These are phyloP conservation scores for Panulirus ornatus DNA, from an alignment of 1,140 invertebrate species.

Conservation along the genomic window DNA sequence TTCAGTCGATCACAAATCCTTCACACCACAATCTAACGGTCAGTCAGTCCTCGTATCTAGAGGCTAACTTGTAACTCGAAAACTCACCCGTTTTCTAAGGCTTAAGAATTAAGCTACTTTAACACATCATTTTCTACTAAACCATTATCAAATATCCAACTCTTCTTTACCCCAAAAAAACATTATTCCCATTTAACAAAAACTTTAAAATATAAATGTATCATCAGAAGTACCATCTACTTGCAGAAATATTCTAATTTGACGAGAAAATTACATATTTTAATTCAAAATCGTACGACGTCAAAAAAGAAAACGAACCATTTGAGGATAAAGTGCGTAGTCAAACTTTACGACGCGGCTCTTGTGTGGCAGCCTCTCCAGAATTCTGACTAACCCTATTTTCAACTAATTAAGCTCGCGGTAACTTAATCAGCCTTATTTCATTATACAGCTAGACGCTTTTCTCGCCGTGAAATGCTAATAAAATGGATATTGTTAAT, in stretches of 20 bases:
- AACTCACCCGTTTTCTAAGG: too few species aligned
- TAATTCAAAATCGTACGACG: neutral
- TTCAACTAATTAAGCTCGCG: neutral
- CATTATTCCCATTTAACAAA: too few species aligned
- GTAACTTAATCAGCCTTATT: conserved; percentile 40
- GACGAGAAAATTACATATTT: neutral
- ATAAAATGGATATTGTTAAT: conserved; percentile 43
- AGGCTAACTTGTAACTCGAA: too few species aligned
- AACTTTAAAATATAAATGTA: too few species aligned
- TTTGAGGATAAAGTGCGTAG: neutral
- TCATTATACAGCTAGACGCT: conserved; percentile 41
- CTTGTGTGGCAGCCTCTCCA: neutral
- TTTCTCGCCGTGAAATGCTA: conserved; percentile 45
- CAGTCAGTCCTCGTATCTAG: too few species aligned
- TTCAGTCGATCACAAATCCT: too few species aligned
- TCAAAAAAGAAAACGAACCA: neutral
- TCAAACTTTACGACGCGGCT: neutral
- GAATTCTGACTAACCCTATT: neutral
- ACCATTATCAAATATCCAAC: too few species aligned
- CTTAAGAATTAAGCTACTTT: too few species aligned
- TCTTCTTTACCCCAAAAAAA: too few species aligned
- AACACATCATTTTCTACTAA: too few species aligned
- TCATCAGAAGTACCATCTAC: neutral
- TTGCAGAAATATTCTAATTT: neutral
- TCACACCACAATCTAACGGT: too few species aligned